A percentile compares a stretch with the other conserved stretches of the same genome.
Conservation (phyloP, 2,888 invertebrate genomes). For the Dicyrtoma fusca region DNA sequence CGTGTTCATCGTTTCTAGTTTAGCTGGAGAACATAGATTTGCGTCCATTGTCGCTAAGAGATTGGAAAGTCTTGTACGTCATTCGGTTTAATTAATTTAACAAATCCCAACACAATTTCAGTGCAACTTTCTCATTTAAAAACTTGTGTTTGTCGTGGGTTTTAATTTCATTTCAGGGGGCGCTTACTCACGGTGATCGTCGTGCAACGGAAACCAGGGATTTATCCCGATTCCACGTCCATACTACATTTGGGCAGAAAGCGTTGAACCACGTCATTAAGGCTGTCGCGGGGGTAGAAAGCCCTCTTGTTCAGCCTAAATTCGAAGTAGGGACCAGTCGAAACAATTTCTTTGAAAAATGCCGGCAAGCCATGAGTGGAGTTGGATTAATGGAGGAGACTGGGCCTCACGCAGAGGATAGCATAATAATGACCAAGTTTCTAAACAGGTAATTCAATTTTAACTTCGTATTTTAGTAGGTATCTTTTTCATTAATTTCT, state of each 20-base stretch:
- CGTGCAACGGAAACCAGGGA: constrained; percentile 97
- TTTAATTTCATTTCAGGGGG: constrained; percentile 66
- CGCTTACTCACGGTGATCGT: constrained; percentile 97
- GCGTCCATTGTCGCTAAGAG: constrained; percentile 96
- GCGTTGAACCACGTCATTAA: constrained; percentile 96
- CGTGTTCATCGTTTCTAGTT: constrained; percentile 96
- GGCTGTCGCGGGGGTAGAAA: constrained; percentile 87
- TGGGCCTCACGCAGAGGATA: constrained; percentile 87
- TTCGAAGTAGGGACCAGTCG: constrained; percentile 75
- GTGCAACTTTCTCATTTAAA: neutral
- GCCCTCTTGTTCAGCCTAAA: constrained; percentile 80
- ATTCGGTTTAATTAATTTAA: neutral
- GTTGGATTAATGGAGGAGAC: constrained; percentile 91
- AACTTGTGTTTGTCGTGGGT: neutral
- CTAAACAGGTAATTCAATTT: constrained; percentile 70
- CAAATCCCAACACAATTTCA: neutral
- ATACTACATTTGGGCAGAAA: constrained; percentile 93
- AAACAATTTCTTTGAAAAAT: constrained; percentile 90
- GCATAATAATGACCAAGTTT: constrained; percentile 98
- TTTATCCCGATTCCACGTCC: constrained; percentile 96
- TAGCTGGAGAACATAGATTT: constrained; percentile 97
- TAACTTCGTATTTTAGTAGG: constrained; percentile 7
- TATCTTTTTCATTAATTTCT: neutral
- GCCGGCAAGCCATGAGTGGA: constrained; percentile 90
- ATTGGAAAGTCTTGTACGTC: constrained; percentile 76